phyloP scores from a whole-genome alignment of 1,140 invertebrate genomes.

The Popillia japonica region DNA sequence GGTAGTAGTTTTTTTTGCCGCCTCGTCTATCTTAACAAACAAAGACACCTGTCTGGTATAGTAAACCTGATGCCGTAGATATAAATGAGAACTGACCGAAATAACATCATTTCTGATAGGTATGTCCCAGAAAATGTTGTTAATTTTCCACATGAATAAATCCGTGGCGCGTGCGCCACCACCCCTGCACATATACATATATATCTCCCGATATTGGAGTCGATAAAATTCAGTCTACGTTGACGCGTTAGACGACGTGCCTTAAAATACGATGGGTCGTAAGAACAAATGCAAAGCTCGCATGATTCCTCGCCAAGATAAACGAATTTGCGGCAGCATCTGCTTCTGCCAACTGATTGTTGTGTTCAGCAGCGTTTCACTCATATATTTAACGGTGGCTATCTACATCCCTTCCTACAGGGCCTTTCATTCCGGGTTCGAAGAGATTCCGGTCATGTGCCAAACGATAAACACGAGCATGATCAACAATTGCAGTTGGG shows the following conservation, averaged over 20 bases:
- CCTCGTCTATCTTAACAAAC: too few relatives aligned
- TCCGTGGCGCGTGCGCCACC: background rate
- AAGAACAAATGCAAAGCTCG: conserved; percentile 57
- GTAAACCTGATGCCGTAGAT: too few relatives aligned
- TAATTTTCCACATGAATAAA: background rate
- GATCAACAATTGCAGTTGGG: conserved; percentile 84
- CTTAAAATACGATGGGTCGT: conserved; percentile 51
- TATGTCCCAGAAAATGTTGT: background rate
- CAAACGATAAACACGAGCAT: conserved; percentile 83
- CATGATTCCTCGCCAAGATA: conserved; percentile 84
- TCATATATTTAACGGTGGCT: conserved; percentile 89
- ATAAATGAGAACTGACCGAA: too few relatives aligned
- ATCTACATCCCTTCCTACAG: conserved; percentile 86
- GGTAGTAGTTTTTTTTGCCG: too few relatives aligned
- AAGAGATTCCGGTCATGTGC: conserved; percentile 85
- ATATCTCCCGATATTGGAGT: background rate
- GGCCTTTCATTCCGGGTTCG: conserved; percentile 83
- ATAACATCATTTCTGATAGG: too few relatives aligned
- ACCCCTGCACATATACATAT: background rate
- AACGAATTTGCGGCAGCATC: conserved; percentile 87
- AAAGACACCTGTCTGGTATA: too few relatives aligned
- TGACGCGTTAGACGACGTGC: conserved; percentile 18
- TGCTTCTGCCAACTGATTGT: conserved; percentile 91
- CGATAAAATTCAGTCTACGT: conserved; percentile 24
- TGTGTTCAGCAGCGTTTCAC: conserved; percentile 83